phyloP scores from a whole-genome alignment of 1,140 invertebrate species.

The Euborellia annulipes region DNA sequence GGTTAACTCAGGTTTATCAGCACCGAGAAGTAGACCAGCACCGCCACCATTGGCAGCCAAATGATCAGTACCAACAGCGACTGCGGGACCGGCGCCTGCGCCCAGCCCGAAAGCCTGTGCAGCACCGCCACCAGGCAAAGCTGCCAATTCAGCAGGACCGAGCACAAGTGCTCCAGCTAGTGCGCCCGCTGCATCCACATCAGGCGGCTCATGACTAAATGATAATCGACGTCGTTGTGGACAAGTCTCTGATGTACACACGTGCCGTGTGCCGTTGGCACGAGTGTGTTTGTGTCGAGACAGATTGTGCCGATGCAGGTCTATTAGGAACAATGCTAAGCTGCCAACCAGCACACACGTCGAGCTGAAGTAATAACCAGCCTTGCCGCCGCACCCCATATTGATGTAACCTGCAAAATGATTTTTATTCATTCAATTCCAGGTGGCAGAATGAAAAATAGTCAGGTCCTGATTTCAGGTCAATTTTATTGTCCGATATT shows the following conservation, averaged over 20 bases:
- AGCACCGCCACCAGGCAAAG: constrained; percentile 3
- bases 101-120: no score
- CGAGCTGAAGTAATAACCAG: constrained; percentile 69
- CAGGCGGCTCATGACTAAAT: constrained; percentile 36
- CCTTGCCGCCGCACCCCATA: constrained; percentile 49
- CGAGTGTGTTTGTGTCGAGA: constrained; percentile 46
- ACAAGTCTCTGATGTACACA: constrained; percentile 38
- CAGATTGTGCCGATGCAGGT: constrained; percentile 53
- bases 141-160: constrained; percentile 21
- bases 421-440: no score
- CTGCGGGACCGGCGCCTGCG: no score
- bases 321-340: constrained; percentile 60
- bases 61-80: neutral
- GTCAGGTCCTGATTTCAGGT: no score
- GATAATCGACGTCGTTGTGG: constrained; percentile 37
- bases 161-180: constrained; percentile 26
- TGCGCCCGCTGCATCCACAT: constrained; percentile 30
- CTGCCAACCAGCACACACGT: constrained; percentile 58
- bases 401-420: constrained; percentile 52
- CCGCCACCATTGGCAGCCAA: neutral
- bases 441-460: no score
- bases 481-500: no score
- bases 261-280: constrained; percentile 36
- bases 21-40: neutral
- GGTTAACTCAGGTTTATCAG: constrained; percentile 55